A percentile compares a stretch with the other conserved stretches of the same genome.
These are phyloP conservation scores for Nycteola revayana DNA, from an alignment of 2,888 invertebrate species.

Conservation along the genomic window DNA sequence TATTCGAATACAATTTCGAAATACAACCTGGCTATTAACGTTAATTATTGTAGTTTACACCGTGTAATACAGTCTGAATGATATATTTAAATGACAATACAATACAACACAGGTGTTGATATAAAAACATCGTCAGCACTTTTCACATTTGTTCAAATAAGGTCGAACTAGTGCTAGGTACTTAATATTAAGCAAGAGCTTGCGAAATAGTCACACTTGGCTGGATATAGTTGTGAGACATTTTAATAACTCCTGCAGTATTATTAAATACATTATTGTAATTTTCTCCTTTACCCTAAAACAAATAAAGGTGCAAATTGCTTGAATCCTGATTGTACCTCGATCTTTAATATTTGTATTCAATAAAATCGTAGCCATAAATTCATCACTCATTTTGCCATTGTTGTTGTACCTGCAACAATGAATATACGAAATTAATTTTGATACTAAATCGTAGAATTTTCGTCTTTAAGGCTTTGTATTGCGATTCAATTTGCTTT, in stretches of 20 bases:
- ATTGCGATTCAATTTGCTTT: too few relatives aligned
- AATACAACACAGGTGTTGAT: constrained; percentile 1
- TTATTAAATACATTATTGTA: constrained; percentile 16
- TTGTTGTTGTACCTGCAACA: constrained; percentile 4
- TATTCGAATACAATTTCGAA: too few relatives aligned
- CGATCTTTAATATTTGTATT: constrained; percentile 6
- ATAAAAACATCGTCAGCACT: constrained; percentile 21
- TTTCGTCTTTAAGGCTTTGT: constrained; percentile 5
- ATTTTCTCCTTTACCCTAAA: constrained; percentile 21
- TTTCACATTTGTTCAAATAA: constrained; percentile 30
- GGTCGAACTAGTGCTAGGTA: constrained; percentile 27
- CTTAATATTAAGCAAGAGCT: constrained; percentile 37
- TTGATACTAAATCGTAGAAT: not conserved
- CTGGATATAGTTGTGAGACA: constrained; percentile 42
- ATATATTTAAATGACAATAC: too few relatives aligned
- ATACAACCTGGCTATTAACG: too few relatives aligned
- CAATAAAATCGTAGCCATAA: constrained; percentile 13
- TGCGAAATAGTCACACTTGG: constrained; percentile 54
- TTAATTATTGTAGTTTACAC: too few relatives aligned
- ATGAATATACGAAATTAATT: constrained; percentile 2
- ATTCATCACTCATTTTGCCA: constrained; percentile 13
- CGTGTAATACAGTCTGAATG: too few relatives aligned
- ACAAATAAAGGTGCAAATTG: constrained; percentile 11
- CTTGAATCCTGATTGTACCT: not conserved
- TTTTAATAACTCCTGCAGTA: constrained; percentile 31